phyloP scores from a whole-genome alignment of 1,140 invertebrate genomes.

The Aphelenchoides fujianensis region DNA sequence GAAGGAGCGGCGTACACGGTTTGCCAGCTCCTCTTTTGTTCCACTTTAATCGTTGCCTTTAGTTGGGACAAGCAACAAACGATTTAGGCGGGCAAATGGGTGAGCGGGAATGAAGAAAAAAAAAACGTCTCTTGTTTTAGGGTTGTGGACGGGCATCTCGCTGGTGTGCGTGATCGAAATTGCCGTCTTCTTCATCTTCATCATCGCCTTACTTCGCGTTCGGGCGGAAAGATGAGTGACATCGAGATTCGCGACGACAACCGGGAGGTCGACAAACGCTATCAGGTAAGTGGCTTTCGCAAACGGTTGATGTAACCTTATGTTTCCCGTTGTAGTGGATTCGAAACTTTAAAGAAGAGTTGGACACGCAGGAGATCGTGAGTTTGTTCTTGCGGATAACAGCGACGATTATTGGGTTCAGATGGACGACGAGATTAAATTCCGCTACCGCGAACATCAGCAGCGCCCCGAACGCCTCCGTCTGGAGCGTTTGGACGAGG shows the following conservation, averaged over 20 bases:
- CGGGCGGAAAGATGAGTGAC: slow-evolving; percentile 33
- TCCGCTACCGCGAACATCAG: slow-evolving; percentile 9
- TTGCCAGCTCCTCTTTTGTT: background rate
- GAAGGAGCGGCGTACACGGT: slow-evolving; percentile 28
- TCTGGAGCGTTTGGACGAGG: slow-evolving; percentile 15
- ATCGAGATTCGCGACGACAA: slow-evolving; percentile 32
- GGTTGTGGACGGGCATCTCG: slow-evolving; percentile 27
- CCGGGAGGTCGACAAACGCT: slow-evolving; percentile 20
- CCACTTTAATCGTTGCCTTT: slow-evolving; percentile 9
- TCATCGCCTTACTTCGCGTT: slow-evolving; percentile 32
- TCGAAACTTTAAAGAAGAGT: slow-evolving; percentile 33
- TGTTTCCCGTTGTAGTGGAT: slow-evolving; percentile 31
- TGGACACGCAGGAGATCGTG: slow-evolving; percentile 34
- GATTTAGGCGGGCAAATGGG: slow-evolving; percentile 34
- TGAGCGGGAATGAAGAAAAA: slow-evolving; percentile 15
- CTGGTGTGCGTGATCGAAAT: slow-evolving; percentile 24
- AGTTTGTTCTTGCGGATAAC: background rate
- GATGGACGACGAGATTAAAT: slow-evolving; percentile 24
- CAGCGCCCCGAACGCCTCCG: slow-evolving; percentile 6
- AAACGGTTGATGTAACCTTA: background rate
- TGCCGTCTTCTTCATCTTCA: slow-evolving; percentile 18
- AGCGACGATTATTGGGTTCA: background rate
- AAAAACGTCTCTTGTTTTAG: background rate
- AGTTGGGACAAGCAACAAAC: slow-evolving; percentile 25
- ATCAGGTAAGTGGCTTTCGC: slow-evolving; percentile 23